phyloP scores from a whole-genome alignment of 2,113 vertebrate genomes.

The Pagrus major region DNA sequence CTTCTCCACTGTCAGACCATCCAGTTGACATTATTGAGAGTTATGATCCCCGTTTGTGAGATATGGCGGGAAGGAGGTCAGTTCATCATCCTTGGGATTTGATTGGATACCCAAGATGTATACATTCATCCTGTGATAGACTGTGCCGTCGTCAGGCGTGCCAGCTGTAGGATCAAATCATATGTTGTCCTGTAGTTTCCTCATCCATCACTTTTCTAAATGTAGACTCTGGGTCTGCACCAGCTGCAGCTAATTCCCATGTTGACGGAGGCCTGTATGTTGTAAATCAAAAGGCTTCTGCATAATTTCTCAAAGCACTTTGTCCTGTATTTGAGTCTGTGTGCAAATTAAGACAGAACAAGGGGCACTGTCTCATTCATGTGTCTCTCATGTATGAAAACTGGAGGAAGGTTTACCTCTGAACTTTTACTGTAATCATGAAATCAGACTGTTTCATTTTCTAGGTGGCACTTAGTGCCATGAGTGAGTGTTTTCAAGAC shows the following conservation, averaged over 20 bases:
- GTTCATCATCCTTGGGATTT: slow-evolving; percentile 61
- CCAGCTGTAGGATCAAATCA: slow-evolving; percentile 44
- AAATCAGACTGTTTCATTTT: slow-evolving; percentile 36
- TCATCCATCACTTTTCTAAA: slow-evolving; percentile 61
- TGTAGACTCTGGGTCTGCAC: slow-evolving; percentile 23
- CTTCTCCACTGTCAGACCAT: slow-evolving; percentile 31
- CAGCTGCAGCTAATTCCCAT: slow-evolving; percentile 43
- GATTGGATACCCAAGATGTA: slow-evolving; percentile 62
- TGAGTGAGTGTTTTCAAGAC: slow-evolving; percentile 27
- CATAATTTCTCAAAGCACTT: background rate
- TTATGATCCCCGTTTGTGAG: slow-evolving; percentile 44
- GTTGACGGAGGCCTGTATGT: slow-evolving; percentile 14
- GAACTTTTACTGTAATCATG: slow-evolving; percentile 41
- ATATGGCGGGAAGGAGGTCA: slow-evolving; percentile 16
- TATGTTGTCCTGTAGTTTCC: slow-evolving; percentile 17
- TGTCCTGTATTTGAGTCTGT: background rate
- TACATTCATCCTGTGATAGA: slow-evolving; percentile 48
- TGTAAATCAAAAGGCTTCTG: slow-evolving; percentile 39
- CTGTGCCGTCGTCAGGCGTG: background rate
- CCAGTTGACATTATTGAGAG: slow-evolving; percentile 51
- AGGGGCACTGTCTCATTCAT: background rate
- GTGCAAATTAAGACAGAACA: slow-evolving; percentile 7
- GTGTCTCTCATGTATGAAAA: slow-evolving; percentile 11
- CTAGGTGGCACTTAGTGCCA: slow-evolving; percentile 24
- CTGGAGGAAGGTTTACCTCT: slow-evolving; percentile 5